Evolutionary conservation across 2,888 invertebrate genomes (phyloP).

Genomic region (Drosophila bunnanda): DNA sequence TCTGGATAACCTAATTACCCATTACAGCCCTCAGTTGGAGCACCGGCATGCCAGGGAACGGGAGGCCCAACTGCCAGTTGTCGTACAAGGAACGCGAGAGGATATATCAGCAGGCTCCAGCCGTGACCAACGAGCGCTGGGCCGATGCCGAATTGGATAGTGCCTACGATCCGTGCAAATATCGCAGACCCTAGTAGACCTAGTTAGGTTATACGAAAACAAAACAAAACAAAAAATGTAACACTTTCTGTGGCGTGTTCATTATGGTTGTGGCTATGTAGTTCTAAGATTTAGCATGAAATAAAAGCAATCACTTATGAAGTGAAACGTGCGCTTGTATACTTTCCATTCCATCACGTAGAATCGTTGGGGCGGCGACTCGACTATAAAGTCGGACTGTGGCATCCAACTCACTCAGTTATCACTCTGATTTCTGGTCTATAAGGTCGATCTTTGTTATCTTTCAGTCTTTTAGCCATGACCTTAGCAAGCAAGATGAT

Average conservation of each 20-base stretch:
- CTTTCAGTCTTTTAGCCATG: slow-evolving; percentile 40
- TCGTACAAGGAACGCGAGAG: slow-evolving; percentile 12
- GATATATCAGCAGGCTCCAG: slow-evolving; percentile 37
- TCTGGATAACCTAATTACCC: background rate
- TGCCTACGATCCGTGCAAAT: slow-evolving; percentile 42
- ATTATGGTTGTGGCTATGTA: slow-evolving; percentile 50
- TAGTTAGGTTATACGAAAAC: background rate
- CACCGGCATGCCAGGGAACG: slow-evolving; percentile 10
- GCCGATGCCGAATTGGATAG: slow-evolving; percentile 67
- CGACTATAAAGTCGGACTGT: slow-evolving; percentile 55
- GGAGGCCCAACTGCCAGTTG: slow-evolving; percentile 3
- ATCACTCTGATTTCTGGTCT: slow-evolving; percentile 27
- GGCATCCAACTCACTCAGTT: slow-evolving; percentile 45
- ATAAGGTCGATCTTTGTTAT: slow-evolving; percentile 3
- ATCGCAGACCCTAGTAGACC: background rate
- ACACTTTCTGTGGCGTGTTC: slow-evolving; percentile 21
- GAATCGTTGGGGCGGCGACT: slow-evolving; percentile 31
- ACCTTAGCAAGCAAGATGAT: slow-evolving; percentile 41
- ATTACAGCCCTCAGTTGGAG: slow-evolving; percentile 43
- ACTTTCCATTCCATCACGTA: slow-evolving; percentile 65
- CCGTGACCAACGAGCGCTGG: slow-evolving; percentile 54
- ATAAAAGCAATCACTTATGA: slow-evolving; percentile 49
- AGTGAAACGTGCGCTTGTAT: slow-evolving; percentile 59
- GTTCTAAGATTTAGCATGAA: slow-evolving; percentile 39
- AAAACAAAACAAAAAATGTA: background rate